Conservation (phyloP, 2,888 invertebrate species). For the Lasioglossum zephyrum region DNA sequence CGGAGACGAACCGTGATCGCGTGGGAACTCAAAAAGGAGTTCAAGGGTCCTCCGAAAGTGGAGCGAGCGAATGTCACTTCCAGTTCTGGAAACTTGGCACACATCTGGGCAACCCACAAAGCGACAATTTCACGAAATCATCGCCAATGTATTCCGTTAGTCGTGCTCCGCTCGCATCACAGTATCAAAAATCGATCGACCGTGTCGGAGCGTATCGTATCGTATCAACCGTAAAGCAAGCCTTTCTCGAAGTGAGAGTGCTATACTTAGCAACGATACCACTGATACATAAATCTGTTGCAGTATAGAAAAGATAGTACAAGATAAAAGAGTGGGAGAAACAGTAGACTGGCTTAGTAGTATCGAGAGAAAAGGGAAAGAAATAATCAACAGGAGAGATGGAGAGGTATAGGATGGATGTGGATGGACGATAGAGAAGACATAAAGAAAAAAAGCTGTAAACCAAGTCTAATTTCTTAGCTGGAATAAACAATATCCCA, state of each 20-base stretch:
- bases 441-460: too few relatives aligned
- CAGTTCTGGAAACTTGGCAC: slow-evolving; percentile 59
- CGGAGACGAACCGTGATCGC: slow-evolving; percentile 9
- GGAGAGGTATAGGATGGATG: too few relatives aligned
- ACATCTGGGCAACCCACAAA: slow-evolving; percentile 31
- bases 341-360: too few relatives aligned
- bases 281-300: not conserved
- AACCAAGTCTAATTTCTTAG: too few relatives aligned
- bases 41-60: slow-evolving; percentile 54
- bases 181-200: not conserved
- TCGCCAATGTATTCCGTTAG: not conserved
- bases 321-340: too few relatives aligned
- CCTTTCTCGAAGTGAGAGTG: not conserved
- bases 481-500: too few relatives aligned
- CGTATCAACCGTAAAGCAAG: not conserved
- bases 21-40: slow-evolving; percentile 57
- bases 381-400: too few relatives aligned
- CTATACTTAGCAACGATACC: not conserved
- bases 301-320: too few relatives aligned
- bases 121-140: slow-evolving; percentile 14
- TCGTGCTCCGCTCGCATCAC: not conserved
- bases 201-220: not conserved
- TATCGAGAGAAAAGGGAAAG: too few relatives aligned
- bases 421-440: too few relatives aligned
- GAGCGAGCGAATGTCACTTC: slow-evolving; percentile 59